Conservation (phyloP, 2,113 vertebrate genomes). For the Coregonus clupeaformis region DNA sequence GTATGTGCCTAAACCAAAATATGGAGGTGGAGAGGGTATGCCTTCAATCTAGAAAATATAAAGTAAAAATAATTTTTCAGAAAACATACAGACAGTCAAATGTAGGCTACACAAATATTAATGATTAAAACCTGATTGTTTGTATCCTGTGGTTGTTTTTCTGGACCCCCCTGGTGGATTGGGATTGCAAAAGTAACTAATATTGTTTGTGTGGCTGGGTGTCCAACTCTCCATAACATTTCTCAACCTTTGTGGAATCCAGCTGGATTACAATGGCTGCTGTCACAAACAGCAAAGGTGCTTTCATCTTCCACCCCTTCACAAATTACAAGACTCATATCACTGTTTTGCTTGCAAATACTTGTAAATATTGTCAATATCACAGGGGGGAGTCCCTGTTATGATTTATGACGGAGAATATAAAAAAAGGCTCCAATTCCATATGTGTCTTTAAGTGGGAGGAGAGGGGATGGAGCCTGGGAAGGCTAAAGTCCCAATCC, state of each 20-base stretch:
- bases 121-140: slow-evolving; percentile 3
- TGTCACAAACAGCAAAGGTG: slow-evolving; percentile 47
- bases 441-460: slow-evolving; percentile 39
- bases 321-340: slow-evolving; percentile 30
- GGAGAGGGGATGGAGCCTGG: slow-evolving; percentile 27
- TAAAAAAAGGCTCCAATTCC: slow-evolving; percentile 53
- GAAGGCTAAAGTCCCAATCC: slow-evolving; percentile 59
- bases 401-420: slow-evolving; percentile 48
- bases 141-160: no score
- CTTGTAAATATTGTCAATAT: slow-evolving; percentile 58
- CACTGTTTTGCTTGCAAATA: slow-evolving; percentile 58
- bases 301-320: slow-evolving; percentile 43
- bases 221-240: slow-evolving; percentile 13
- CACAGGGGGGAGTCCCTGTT: slow-evolving; percentile 1
- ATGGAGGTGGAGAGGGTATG: slow-evolving; percentile 1
- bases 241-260: slow-evolving; percentile 50
- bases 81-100: slow-evolving; percentile 1
- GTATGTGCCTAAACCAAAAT: slow-evolving; percentile 41
- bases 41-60: background rate
- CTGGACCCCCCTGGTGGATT: no score
- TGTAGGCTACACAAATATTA: slow-evolving; percentile 8
- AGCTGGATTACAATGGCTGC: slow-evolving; percentile 46
- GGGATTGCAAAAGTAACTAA: slow-evolving; percentile 21
- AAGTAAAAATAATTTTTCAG: background rate
- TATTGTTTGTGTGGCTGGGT: slow-evolving; percentile 44